Base-by-base conservation (phyloP, 2,113 vertebrate species). In the Thymallus thymallus region DNA sequence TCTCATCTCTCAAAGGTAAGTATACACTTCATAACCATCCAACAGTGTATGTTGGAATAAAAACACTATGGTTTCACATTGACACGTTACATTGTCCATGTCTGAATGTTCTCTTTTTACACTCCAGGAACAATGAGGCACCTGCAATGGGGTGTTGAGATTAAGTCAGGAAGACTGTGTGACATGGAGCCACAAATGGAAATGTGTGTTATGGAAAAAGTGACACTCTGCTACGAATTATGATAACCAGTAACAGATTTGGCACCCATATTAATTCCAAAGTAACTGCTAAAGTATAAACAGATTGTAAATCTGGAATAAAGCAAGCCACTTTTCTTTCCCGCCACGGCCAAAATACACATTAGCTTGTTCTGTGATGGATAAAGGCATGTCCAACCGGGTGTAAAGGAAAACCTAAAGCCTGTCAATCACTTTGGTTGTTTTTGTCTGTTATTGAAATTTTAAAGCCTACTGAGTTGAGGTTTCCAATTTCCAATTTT, bases 351-450 rank as follows among this genome's bases (percentile, higher is more conserved):
- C 63, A 69, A 74, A 79, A 71, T 51, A 45, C 26, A 68, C 26
- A 32, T 77, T 1, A 80, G 7, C 77, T 82, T 83, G 82, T 80
- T 88, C 71, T 60, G 71, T 22, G n/a, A 41, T n/a, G n/a, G n/a
- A n/a, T n/a, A 80, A 70, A 64, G 69, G 41, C 76, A 73, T 76
- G 32, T 74, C 72, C 71, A 87, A 63, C 32, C 56, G 67, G 9
- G 58, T 76, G 71, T 73, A 29, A 79, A 73, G 13, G 20, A 69
- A 62, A 75, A 66, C 80, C 56, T 79, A 79, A 75, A 74, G 77
- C 82, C 75, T 78, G 76, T 83, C 77, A 77, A 76, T 83, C 74
- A 85, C 74, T 81, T 80, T 68, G 76, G 72, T 74, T 76, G 64
- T 71, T 58, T 85, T 75, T 22, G 68, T 66, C 68, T 80, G 62